phyloP scores from a whole-genome alignment of 2,113 vertebrate species.

The Ondatra zibethicus region DNA sequence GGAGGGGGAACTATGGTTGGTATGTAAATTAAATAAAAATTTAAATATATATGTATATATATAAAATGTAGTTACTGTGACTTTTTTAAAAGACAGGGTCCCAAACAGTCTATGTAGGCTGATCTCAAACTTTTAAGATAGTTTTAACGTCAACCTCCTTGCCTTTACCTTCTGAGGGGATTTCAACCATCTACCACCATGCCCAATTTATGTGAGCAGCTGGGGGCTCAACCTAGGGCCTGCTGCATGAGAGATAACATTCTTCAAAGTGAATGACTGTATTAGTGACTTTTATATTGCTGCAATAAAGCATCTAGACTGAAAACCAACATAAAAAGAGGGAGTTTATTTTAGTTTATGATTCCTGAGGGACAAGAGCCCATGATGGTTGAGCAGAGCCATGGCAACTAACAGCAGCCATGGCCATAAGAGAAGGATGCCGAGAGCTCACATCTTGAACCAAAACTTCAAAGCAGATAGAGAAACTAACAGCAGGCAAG shows the following conservation, averaged over 20 bases:
- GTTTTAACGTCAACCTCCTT: not conserved
- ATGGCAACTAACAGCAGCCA: no score
- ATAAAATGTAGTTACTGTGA: not conserved
- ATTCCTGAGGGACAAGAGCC: not conserved
- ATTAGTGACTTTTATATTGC: not conserved
- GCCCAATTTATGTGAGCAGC: not conserved
- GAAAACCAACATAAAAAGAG: not conserved
- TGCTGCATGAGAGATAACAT: not conserved
- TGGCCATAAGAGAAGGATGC: no score
- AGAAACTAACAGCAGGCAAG: not conserved
- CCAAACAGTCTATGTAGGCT: not conserved
- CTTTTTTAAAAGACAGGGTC: not conserved
- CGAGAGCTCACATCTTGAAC: not conserved
- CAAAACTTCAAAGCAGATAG: not conserved
- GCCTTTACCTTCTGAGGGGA: not conserved
- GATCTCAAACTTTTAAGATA: not conserved
- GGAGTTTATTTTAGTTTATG: not conserved
- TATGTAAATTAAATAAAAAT: no score
- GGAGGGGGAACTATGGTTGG: no score
- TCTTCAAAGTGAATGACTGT: not conserved
- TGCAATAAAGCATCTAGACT: not conserved
- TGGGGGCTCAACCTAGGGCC: not conserved
- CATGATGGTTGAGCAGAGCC: not conserved
- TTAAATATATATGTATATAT: no score
- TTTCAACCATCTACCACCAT: not conserved